A percentile compares a stretch with the other conserved stretches of the same genome.
Evolutionary conservation across 2,888 invertebrate genomes (phyloP).

Genomic region (Mythimna loreyi): DNA sequence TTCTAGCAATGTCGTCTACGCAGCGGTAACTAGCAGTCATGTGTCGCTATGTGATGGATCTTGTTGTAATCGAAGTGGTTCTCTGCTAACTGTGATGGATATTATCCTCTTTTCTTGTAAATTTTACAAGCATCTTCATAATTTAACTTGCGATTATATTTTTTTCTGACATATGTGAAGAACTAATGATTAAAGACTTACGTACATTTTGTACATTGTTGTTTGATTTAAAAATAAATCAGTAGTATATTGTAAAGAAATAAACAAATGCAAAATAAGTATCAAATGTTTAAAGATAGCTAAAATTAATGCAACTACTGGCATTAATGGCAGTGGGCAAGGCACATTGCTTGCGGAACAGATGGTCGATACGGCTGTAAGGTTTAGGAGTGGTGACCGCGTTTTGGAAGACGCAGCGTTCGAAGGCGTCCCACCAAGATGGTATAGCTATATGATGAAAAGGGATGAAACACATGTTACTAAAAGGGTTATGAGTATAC

Average conservation of each 20-base stretch:
- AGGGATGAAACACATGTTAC: no score
- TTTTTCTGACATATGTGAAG: neutral
- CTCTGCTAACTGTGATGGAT: neutral
- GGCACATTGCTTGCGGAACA: no score
- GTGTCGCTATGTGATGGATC: slow-evolving; percentile 1
- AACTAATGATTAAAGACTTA: neutral
- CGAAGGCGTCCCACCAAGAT: no score
- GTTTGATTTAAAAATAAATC: neutral
- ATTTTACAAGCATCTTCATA: neutral
- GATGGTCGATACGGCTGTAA: no score
- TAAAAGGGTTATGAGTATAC: no score
- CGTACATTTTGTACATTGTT: neutral
- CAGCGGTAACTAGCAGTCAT: slow-evolving; percentile 26
- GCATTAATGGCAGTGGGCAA: no score
- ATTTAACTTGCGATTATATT: neutral
- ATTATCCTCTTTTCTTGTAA: neutral
- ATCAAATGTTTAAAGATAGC: no score
- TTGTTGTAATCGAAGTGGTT: slow-evolving; percentile 9
- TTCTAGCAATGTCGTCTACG: slow-evolving; percentile 34
- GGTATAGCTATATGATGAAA: no score
- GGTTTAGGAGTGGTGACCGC: no score
- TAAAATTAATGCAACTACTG: no score
- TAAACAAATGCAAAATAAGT: no score
- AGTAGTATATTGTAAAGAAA: neutral
- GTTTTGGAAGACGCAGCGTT: no score